Base-by-base conservation (phyloP, 2,797 vertebrate species). In the Philypnodon macrostomus region DNA sequence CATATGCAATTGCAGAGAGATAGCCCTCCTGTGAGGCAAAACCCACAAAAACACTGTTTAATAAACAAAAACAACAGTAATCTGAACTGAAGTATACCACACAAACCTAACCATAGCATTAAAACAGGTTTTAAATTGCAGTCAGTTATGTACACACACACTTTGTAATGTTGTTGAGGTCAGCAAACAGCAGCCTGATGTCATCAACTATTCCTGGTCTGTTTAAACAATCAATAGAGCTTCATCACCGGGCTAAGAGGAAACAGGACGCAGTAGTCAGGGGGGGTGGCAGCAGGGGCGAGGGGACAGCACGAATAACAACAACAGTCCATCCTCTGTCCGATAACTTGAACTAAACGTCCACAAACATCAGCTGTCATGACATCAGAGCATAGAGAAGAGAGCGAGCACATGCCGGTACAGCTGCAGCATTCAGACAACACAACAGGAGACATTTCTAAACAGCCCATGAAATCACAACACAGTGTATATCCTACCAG, bases 341-440 rank as follows among this genome's bases (percentile, higher is more conserved):
- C 60, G 34, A 30, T 24, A 27, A 42, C 39, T 41, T 41, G 12
- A 70, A 47, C 46, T 32, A 42, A 44, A 41, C 21, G 47, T 23
- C 48, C 18, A 51, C 40, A 67, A 53, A 73, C 73, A 84, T 77
- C 75, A 52, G 7, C 69, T 67, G 70, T 59, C 47, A 74, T 61
- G 75, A 83, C 75, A 84, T 86, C 85, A 88, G 75, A 88, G 81
- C 58, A 70, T 17, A 50, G 17, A 55, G 56, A 38, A 58, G 53
- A 53, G 54, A 57, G 23, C 21, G 53, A 46, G n/a, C n/a, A 8
- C 42, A 33, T 66, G 63, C 48, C 56, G 61, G 47, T 53, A 63
- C 75, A 79, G 74, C 80, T 75, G 78, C 81, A 75, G 75, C 80
- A 82, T 83, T 84, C 85, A 80, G 14, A 4, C 10, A 27, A 24